phyloP scores from a whole-genome alignment of 2,888 invertebrate species.

The Agonopterix heracliana region DNA sequence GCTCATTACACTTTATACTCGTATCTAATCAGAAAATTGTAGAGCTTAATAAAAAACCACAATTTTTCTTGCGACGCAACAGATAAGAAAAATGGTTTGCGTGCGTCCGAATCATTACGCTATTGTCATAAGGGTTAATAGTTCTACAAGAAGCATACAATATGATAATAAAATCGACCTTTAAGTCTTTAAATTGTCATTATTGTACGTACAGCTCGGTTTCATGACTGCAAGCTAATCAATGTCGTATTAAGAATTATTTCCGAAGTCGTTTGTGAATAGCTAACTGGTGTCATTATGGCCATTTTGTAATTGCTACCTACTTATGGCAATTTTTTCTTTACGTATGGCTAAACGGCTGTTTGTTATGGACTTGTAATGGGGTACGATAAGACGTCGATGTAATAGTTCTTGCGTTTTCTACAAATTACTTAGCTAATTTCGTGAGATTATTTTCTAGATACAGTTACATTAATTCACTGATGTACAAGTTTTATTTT shows the following conservation, averaged over 20 bases:
- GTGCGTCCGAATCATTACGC: conserved; percentile 62
- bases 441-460: too few relatives aligned
- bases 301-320: conserved; percentile 65
- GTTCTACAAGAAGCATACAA: conserved; percentile 72
- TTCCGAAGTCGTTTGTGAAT: conserved; percentile 69
- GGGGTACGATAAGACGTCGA: background rate
- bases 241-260: conserved; percentile 73
- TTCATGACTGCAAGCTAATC: conserved; percentile 61
- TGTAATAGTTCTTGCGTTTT: background rate
- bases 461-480: too few relatives aligned
- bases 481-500: too few relatives aligned
- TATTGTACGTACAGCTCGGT: conserved; percentile 40
- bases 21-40: conserved; percentile 5
- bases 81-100: conserved; percentile 57
- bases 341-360: conserved; percentile 15
- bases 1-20: background rate
- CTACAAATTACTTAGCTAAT: too few relatives aligned
- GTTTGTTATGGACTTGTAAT: conserved; percentile 12
- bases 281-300: conserved; percentile 56
- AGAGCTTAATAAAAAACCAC: conserved; percentile 4
- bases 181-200: conserved; percentile 75
- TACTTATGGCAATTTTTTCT: conserved; percentile 57
- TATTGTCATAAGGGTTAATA: conserved; percentile 74
- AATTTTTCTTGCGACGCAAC: conserved; percentile 7
- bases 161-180: conserved; percentile 75